Conservation (phyloP, 2,113 vertebrate species). For the Pseudolaguvia tuberculata region DNA sequence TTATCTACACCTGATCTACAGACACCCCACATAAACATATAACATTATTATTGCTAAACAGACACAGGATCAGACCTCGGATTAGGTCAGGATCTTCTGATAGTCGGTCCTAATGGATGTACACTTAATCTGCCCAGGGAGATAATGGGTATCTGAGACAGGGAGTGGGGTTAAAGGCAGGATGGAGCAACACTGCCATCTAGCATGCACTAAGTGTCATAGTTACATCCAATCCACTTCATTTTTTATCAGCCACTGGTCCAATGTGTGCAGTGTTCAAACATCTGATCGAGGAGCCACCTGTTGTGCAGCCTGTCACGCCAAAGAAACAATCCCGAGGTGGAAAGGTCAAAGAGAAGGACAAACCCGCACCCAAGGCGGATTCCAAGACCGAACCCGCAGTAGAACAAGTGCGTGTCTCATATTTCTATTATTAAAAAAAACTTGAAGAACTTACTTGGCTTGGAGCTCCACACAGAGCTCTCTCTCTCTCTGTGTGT, state of each 20-base stretch:
- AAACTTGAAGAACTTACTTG: neutral
- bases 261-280: slow-evolving; percentile 50
- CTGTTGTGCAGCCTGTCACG: neutral
- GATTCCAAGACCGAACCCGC: slow-evolving; percentile 51
- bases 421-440: neutral
- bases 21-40: neutral
- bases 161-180: neutral
- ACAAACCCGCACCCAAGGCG: slow-evolving; percentile 48
- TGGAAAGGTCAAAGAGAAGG: slow-evolving; percentile 68
- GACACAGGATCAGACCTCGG: slow-evolving; percentile 5
- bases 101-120: no score
- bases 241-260: neutral
- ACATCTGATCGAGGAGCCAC: slow-evolving; percentile 63
- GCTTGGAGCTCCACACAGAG: neutral
- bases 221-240: no score
- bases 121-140: slow-evolving; percentile 13
- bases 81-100: no score
- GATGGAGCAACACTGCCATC: slow-evolving; percentile 68
- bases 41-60: neutral
- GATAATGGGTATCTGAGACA: neutral
- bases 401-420: slow-evolving; percentile 25
- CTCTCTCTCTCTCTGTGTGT: no score
- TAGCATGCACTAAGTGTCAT: slow-evolving; percentile 52
- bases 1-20: neutral
- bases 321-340: slow-evolving; percentile 48